These are phyloP conservation scores for Halotydeus destructor DNA, from an alignment of 1,140 invertebrate genomes.

Conservation along the genomic window DNA sequence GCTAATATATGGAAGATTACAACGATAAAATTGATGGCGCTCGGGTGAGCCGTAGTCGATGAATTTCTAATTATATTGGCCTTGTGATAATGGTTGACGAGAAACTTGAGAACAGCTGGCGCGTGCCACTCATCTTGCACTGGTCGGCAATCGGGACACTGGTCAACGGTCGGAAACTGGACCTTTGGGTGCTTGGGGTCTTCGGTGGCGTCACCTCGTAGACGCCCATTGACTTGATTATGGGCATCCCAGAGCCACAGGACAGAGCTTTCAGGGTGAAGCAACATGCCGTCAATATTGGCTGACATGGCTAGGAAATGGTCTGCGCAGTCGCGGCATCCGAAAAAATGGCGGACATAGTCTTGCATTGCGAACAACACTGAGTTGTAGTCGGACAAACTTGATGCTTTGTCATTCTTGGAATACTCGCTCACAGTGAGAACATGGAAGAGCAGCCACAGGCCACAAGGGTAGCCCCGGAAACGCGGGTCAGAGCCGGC, in stretches of 20 bases:
- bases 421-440: conserved; percentile 56
- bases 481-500: conserved; percentile 42
- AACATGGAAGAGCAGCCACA: conserved; percentile 89
- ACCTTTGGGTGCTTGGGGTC: conserved; percentile 72
- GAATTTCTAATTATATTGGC: no score
- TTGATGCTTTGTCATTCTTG: conserved; percentile 24
- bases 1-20: no score
- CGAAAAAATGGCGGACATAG: conserved; percentile 82
- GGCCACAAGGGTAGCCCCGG: conserved; percentile 79
- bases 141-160: conserved; percentile 42
- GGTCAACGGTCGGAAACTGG: conserved; percentile 50
- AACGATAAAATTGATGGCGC: no score
- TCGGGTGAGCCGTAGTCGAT: no score
- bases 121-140: neutral
- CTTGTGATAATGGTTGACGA: neutral
- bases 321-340: conserved; percentile 61
- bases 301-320: conserved; percentile 61
- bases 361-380: conserved; percentile 61
- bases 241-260: conserved; percentile 88
- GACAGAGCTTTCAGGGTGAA: conserved; percentile 45
- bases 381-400: conserved; percentile 27
- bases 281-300: conserved; percentile 37
- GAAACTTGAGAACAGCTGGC: neutral
- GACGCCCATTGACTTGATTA: conserved; percentile 69
- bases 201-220: conserved; percentile 66